These are phyloP conservation scores for Drosophila bifasciata DNA, from an alignment of 1,140 invertebrate species.

Conservation along the genomic window DNA sequence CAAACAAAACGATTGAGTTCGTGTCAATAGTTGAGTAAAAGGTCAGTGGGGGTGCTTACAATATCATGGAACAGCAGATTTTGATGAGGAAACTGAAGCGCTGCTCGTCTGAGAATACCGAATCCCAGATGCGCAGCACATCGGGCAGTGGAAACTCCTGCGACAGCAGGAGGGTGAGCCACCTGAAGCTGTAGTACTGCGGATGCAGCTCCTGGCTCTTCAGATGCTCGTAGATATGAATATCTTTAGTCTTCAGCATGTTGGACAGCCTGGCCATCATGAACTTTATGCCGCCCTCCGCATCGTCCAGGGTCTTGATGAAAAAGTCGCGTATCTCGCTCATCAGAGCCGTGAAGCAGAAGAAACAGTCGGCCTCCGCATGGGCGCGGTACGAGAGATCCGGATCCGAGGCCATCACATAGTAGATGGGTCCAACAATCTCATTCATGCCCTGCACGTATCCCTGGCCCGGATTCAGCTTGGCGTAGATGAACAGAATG, in stretches of 20 bases:
- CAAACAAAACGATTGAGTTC: neutral
- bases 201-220: slow-evolving; percentile 94
- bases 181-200: slow-evolving; percentile 94
- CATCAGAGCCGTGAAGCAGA: slow-evolving; percentile 99
- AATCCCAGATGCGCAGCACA: slow-evolving; percentile 98
- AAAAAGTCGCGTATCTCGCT: slow-evolving; percentile 98
- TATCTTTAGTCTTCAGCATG: slow-evolving; percentile 91
- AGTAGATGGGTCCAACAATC: slow-evolving; percentile 99
- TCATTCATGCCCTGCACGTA: slow-evolving; percentile 99
- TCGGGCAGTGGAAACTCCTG: slow-evolving; percentile 99
- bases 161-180: slow-evolving; percentile 97
- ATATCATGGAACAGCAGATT: slow-evolving; percentile 97
- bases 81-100: slow-evolving; percentile 95
- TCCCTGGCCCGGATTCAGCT: slow-evolving; percentile 98
- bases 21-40: slow-evolving; percentile 1
- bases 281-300: slow-evolving; percentile 93
- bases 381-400: slow-evolving; percentile 92
- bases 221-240: slow-evolving; percentile 90
- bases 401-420: slow-evolving; percentile 96
- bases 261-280: slow-evolving; percentile 92
- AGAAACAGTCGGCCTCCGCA: slow-evolving; percentile 98
- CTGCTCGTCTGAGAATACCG: slow-evolving; percentile 94
- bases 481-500: slow-evolving; percentile 98
- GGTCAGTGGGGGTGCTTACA: slow-evolving; percentile 87
- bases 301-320: slow-evolving; percentile 97